phyloP scores from a whole-genome alignment of 2,888 invertebrate genomes.

The Ariolimax columbianus region DNA sequence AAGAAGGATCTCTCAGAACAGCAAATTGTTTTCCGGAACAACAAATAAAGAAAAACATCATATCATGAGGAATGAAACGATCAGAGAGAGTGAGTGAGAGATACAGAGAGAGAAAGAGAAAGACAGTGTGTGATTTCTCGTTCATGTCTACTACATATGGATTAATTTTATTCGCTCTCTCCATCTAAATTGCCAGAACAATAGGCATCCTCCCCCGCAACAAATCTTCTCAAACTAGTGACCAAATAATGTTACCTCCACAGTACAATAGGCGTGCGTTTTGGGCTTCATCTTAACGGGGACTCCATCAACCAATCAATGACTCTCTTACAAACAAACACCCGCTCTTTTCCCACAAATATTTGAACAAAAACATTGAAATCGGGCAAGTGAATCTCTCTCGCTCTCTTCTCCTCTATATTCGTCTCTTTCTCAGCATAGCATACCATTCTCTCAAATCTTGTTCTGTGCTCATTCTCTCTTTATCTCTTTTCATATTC shows the following conservation, averaged over 20 bases:
- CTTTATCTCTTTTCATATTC: neutral
- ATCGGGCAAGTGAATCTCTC: neutral
- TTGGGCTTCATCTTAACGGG: neutral
- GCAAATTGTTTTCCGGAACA: too few relatives aligned
- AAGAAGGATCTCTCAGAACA: too few relatives aligned
- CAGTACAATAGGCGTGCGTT: neutral
- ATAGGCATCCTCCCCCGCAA: neutral
- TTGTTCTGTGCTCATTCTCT: too few relatives aligned
- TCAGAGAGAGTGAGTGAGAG: too few relatives aligned
- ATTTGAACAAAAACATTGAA: neutral
- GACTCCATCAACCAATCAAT: neutral
- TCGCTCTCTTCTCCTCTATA: neutral
- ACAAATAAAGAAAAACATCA: too few relatives aligned
- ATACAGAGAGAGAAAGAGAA: too few relatives aligned
- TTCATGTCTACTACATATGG: neutral
- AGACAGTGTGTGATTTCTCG: too few relatives aligned
- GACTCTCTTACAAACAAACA: conserved; percentile 1
- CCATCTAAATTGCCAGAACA: neutral
- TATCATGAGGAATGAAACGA: too few relatives aligned
- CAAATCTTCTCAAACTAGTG: neutral
- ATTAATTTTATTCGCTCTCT: neutral
- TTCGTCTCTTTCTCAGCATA: neutral
- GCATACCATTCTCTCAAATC: too few relatives aligned
- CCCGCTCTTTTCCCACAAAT: conserved; percentile 2
- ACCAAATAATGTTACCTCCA: neutral